Evolutionary conservation across 2,797 vertebrate species (phyloP).

Genomic region (Acipenser transmontanus): DNA sequence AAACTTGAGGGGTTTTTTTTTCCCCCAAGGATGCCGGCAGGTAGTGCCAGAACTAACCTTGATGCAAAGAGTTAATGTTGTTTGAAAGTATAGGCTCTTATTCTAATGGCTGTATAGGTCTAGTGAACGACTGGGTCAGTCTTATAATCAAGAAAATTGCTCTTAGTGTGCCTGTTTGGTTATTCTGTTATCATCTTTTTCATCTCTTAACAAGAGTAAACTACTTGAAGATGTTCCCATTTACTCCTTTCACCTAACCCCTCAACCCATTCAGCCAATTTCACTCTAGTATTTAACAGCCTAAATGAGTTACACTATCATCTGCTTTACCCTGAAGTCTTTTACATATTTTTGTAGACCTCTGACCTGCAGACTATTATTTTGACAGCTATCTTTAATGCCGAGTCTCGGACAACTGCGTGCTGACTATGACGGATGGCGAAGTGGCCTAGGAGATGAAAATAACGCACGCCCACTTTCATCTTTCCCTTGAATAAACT

Average conservation of each 20-base stretch:
- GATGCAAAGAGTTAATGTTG: slow-evolving; percentile 49
- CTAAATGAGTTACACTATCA: slow-evolving; percentile 68
- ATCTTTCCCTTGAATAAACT: slow-evolving; percentile 70
- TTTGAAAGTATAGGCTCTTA: slow-evolving; percentile 52
- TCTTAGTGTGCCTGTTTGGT: slow-evolving; percentile 70
- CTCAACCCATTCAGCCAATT: slow-evolving; percentile 57
- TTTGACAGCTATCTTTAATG: slow-evolving; percentile 67
- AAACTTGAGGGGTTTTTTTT: neutral
- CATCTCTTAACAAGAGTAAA: slow-evolving; percentile 71
- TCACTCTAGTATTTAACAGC: slow-evolving; percentile 57
- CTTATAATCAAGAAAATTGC: slow-evolving; percentile 85
- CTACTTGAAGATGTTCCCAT: slow-evolving; percentile 80
- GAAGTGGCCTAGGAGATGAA: slow-evolving; percentile 56
- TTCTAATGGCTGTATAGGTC: slow-evolving; percentile 62
- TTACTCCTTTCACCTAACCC: slow-evolving; percentile 69
- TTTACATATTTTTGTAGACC: slow-evolving; percentile 75
- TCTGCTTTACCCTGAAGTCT: slow-evolving; percentile 64
- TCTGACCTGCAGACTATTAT: slow-evolving; percentile 72
- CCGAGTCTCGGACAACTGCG: slow-evolving; percentile 57
- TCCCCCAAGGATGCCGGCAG: slow-evolving; percentile 28
- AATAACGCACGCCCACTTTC: slow-evolving; percentile 61
- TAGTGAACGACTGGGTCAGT: slow-evolving; percentile 65
- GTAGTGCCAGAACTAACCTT: slow-evolving; percentile 16
- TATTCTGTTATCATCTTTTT: slow-evolving; percentile 73
- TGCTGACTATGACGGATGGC: slow-evolving; percentile 66